Conservation (phyloP, 2,113 vertebrate genomes). For the Lamprotornis superbus region DNA sequence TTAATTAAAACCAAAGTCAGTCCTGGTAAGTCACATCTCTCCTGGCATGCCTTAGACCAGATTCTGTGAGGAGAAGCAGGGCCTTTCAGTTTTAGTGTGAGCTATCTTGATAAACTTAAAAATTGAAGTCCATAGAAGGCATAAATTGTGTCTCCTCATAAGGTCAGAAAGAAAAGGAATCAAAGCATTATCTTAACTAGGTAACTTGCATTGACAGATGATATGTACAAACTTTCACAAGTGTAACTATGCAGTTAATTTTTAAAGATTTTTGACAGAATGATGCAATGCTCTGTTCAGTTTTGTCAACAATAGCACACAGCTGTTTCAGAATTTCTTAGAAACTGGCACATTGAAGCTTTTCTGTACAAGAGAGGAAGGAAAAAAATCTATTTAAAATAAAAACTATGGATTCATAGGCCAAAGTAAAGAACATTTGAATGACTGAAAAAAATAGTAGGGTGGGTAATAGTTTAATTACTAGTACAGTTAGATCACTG, state of each 20-base stretch:
- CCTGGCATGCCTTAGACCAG: not conserved
- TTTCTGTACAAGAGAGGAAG: not conserved
- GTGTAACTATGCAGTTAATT: not conserved
- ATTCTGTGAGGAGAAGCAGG: not conserved
- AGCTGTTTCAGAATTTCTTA: not conserved
- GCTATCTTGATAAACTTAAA: not conserved
- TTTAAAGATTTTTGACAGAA: not conserved
- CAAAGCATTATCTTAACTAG: not conserved
- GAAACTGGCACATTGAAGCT: not conserved
- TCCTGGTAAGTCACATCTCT: not conserved
- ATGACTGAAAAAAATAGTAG: conserved; percentile 18
- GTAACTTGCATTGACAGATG: not conserved
- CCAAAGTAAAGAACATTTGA: not conserved
- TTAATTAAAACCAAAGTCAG: not conserved
- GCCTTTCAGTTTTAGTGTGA: not conserved
- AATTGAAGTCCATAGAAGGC: not conserved
- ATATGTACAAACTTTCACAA: not conserved
- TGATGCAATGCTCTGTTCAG: not conserved
- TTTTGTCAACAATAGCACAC: not conserved
- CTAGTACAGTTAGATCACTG: conserved; percentile 20
- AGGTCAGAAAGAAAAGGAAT: not conserved
- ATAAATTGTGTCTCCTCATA: not conserved
- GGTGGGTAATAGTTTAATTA: conserved; percentile 33
- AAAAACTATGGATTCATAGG: not conserved
- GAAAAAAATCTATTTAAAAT: not conserved